Evolutionary conservation across 1,140 invertebrate genomes (phyloP).

Genomic region (Subanguina moxae): DNA sequence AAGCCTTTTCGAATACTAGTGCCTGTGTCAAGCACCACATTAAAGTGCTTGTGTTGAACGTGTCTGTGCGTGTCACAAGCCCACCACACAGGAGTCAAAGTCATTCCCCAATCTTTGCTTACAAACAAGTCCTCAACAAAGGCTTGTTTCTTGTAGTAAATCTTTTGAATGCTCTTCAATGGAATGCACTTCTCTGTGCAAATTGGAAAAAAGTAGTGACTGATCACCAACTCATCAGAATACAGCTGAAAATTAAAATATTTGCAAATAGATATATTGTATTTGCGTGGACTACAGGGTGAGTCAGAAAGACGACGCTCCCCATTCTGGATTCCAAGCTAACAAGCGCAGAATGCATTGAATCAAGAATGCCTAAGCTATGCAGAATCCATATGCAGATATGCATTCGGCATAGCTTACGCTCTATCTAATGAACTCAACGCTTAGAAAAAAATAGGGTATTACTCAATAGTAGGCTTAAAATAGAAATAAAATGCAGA

Average conservation of each 20-base stretch:
- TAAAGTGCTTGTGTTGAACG: background rate
- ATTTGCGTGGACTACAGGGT: too few species aligned
- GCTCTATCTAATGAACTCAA: too few species aligned
- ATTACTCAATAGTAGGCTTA: too few species aligned
- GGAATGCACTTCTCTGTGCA: conserved; percentile 7
- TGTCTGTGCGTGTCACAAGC: conserved; percentile 13
- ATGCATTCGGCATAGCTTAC: too few species aligned
- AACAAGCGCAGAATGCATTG: too few species aligned
- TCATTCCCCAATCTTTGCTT: conserved; percentile 26
- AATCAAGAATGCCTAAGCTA: too few species aligned
- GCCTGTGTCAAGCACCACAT: conserved; percentile 9
- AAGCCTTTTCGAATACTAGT: conserved; percentile 11
- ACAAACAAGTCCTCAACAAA: conserved; percentile 14
- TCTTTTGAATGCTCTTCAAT: background rate
- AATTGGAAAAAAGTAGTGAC: conserved; percentile 15
- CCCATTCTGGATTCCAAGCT: too few species aligned
- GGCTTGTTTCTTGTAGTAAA: conserved; percentile 19
- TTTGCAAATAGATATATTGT: background rate
- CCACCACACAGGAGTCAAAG: conserved; percentile 16
- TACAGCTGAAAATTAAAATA: background rate
- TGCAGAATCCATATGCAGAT: too few species aligned
- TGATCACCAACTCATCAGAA: background rate
- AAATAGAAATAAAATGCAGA: too few species aligned
- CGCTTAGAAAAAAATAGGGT: too few species aligned
- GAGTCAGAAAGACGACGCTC: too few species aligned